phyloP scores from a whole-genome alignment of 2,888 invertebrate genomes.

The Cephus nigrinus region DNA sequence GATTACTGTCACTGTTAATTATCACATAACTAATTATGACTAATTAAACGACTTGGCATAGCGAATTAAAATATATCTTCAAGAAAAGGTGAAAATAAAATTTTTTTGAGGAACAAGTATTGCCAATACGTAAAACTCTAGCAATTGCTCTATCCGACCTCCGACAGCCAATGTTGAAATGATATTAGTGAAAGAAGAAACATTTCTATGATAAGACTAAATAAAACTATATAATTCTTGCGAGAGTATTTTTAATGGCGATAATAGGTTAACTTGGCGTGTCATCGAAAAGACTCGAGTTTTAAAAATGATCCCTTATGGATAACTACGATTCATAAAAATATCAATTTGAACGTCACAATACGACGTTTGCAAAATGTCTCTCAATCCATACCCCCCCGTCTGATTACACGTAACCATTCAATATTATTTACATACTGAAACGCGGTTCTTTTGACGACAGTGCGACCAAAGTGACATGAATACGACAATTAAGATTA shows the following conservation, averaged over 20 bases:
- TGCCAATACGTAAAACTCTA: neutral
- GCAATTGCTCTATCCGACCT: neutral
- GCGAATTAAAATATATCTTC: neutral
- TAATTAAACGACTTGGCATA: neutral
- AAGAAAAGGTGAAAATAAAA: neutral
- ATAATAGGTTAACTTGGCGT: no score
- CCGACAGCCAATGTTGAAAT: neutral
- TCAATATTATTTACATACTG: conserved; percentile 2
- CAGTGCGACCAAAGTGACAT: neutral
- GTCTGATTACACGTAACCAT: neutral
- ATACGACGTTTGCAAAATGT: neutral
- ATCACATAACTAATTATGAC: neutral
- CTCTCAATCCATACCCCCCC: neutral
- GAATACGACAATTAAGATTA: neutral
- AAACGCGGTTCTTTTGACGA: neutral
- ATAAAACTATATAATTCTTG: neutral
- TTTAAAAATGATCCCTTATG: neutral
- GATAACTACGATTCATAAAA: conserved; percentile 15
- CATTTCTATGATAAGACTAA: neutral
- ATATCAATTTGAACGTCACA: conserved; percentile 10
- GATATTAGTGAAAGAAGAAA: neutral
- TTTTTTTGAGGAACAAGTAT: neutral
- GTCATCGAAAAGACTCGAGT: neutral
- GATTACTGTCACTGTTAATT: neutral
- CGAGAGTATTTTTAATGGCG: no score